phyloP scores from a whole-genome alignment of 2,113 vertebrate genomes.

The Pipra filicauda region DNA sequence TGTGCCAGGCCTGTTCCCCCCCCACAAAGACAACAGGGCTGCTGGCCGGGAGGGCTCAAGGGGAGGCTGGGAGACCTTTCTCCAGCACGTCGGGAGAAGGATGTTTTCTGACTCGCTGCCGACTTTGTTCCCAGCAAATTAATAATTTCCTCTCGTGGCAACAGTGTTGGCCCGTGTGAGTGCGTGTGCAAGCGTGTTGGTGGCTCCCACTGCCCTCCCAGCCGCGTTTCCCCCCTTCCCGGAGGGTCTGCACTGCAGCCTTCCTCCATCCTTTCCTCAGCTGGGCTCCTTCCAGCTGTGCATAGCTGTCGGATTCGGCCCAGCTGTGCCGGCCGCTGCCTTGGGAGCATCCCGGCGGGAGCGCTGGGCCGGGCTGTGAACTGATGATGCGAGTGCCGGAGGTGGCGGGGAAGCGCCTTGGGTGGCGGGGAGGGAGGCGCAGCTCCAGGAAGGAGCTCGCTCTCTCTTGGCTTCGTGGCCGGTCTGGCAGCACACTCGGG shows the following conservation, averaged over 20 bases:
- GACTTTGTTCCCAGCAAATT: conserved; percentile 42
- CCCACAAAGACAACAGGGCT: not conserved
- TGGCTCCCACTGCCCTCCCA: not conserved
- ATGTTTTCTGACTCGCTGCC: not conserved
- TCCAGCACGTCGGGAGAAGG: not conserved
- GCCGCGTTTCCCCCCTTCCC: not conserved
- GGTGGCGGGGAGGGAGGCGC: not conserved
- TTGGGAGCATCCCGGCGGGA: not conserved
- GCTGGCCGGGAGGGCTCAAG: not conserved
- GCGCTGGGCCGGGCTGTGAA: not conserved
- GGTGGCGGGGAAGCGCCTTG: not conserved
- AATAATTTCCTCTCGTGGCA: conserved; percentile 49
- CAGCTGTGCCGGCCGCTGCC: not conserved
- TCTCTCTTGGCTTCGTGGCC: not conserved
- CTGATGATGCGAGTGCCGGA: not conserved
- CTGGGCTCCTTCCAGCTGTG: conserved; percentile 39
- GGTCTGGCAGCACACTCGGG: not conserved
- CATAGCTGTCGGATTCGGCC: not conserved
- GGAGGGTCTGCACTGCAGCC: fast-evolving
- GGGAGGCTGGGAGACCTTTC: not conserved
- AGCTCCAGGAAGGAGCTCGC: not conserved
- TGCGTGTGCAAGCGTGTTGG: fast-evolving
- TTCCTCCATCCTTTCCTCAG: not conserved
- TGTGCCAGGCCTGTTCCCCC: not conserved
- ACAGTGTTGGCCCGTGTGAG: not conserved